Evolutionary conservation across 30 jellyfish, hydroid and myxozoan species (phyloP).

Genomic region (Catostylus mosaicus): DNA sequence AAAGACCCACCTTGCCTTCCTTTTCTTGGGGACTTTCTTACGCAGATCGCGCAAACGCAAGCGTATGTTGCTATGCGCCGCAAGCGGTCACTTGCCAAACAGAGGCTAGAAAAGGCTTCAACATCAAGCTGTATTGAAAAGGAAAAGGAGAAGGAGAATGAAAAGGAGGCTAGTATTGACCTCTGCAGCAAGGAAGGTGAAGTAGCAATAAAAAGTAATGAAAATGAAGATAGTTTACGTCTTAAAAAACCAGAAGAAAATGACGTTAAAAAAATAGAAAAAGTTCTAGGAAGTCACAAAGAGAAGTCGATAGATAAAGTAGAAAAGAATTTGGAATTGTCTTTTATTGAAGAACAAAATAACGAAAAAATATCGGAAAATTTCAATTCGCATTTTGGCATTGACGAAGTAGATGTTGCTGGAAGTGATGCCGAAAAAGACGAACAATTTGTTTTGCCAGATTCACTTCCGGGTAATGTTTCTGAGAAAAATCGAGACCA

Average conservation of each 20-base stretch:
- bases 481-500: background rate
- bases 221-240: background rate
- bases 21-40: constrained; percentile 85
- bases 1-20: constrained; percentile 80
- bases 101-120: constrained; percentile 50
- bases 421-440: constrained; percentile 9
- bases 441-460: background rate
- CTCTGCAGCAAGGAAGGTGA: background rate
- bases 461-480: background rate
- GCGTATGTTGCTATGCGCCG: constrained; percentile 81
- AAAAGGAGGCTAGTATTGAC: background rate
- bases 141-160: background rate
- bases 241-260: background rate
- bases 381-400: background rate
- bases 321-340: constrained; percentile 22
- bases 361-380: background rate
- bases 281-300: background rate
- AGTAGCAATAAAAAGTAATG: background rate
- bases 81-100: constrained; percentile 44
- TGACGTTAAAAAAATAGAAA: background rate
- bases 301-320: background rate
- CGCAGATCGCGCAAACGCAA: constrained; percentile 91
- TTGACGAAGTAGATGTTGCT: constrained; percentile 13
- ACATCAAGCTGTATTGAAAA: constrained; percentile 2
- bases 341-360: background rate